A percentile compares a stretch with the other conserved stretches of the same genome.
These are phyloP conservation scores for Heliconius hortense DNA, from an alignment of 2,888 invertebrate genomes.

Conservation along the genomic window DNA sequence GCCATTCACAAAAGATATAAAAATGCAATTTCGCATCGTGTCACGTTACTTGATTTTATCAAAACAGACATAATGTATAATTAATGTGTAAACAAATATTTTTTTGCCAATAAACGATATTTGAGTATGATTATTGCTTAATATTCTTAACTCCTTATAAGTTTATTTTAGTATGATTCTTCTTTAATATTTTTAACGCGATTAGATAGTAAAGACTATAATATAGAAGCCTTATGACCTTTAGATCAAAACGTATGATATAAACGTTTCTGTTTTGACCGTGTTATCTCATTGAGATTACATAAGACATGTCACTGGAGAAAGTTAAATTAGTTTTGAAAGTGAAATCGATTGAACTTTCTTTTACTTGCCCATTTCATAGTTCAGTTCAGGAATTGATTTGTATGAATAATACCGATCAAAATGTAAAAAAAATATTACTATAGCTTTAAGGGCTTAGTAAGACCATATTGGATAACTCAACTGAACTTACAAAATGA, in stretches of 20 bases:
- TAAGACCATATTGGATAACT: not conserved
- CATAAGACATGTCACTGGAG: conserved; percentile 80
- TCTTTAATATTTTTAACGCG: not conserved
- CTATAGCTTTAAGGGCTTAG: not conserved
- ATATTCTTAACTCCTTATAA: not conserved
- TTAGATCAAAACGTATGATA: conserved; percentile 58
- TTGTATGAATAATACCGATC: conserved; percentile 57
- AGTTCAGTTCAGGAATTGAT: conserved; percentile 58
- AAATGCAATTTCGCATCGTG: not conserved
- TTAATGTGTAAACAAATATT: not conserved
- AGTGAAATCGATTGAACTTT: conserved; percentile 82
- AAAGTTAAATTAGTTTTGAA: conserved; percentile 83
- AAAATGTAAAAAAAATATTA: conserved; percentile 19
- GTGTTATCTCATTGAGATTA: conserved; percentile 76
- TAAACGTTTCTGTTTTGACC: conserved; percentile 72
- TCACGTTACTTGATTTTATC: not conserved
- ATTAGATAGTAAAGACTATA: conserved; percentile 7
- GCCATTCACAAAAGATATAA: conserved; percentile 31
- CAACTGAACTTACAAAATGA: not conserved
- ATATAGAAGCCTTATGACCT: conserved; percentile 59
- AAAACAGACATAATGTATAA: not conserved
- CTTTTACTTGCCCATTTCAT: conserved; percentile 78
- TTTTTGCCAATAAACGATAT: not conserved
- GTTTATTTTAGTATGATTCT: not conserved
- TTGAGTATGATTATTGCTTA: conserved; percentile 4